These are phyloP conservation scores for Leptodirus hochenwartii DNA, from an alignment of 2,888 invertebrate species.

Conservation along the genomic window DNA sequence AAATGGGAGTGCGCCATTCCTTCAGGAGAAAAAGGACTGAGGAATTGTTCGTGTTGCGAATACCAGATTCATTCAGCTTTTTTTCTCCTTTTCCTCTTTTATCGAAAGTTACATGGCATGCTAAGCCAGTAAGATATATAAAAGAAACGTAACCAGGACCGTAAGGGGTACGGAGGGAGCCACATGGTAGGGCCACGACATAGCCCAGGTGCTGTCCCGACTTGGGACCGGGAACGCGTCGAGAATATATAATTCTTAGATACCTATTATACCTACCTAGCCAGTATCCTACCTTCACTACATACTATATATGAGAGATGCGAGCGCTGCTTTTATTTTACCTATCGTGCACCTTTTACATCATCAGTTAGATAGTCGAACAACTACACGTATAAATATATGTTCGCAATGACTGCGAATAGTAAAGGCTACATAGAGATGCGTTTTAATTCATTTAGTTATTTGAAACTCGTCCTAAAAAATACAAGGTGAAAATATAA, in stretches of 20 bases:
- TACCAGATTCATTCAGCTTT: conserved; percentile 17
- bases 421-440: too few relatives aligned
- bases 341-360: conserved; percentile 17
- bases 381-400: conserved; percentile 7
- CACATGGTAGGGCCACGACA: too few relatives aligned
- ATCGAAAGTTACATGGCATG: too few relatives aligned
- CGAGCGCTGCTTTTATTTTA: conserved; percentile 22
- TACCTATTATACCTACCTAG: conserved; percentile 20
- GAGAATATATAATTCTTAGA: conserved; percentile 23
- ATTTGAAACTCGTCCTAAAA: too few relatives aligned
- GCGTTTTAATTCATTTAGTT: too few relatives aligned
- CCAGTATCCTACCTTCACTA: too few relatives aligned
- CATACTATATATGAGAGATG: too few relatives aligned
- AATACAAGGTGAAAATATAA: too few relatives aligned
- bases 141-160: too few relatives aligned
- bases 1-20: background rate
- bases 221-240: conserved; percentile 24
- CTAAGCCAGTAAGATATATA: too few relatives aligned
- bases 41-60: conserved; percentile 26
- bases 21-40: conserved; percentile 19
- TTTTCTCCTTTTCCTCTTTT: conserved; percentile 9
- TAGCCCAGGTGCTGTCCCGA: conserved; percentile 18
- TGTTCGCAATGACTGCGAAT: conserved; percentile 11
- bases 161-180: too few relatives aligned
- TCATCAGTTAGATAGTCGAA: conserved; percentile 16